Percentiles rank a stretch among this genome's conserved stretches.
phyloP scores from a whole-genome alignment of 2,797 vertebrate genomes.

The Gymnoscopelus microlampas region DNA sequence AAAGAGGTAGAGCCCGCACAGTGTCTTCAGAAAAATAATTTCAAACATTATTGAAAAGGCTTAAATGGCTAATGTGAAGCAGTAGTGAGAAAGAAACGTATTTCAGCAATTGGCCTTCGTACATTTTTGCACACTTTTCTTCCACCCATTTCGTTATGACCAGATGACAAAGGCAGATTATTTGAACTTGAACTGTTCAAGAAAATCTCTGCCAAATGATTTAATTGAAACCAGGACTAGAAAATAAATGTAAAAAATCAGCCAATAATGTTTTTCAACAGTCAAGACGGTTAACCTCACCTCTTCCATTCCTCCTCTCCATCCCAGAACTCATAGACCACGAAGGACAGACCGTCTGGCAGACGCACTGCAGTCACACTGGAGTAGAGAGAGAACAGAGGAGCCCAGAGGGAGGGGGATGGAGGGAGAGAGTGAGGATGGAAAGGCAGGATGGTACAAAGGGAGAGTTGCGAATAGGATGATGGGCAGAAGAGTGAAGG shows the following conservation, averaged over 20 bases:
- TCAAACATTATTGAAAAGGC: too few species aligned
- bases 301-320: conserved; percentile 95
- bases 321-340: conserved; percentile 97
- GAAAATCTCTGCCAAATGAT: too few species aligned
- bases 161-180: too few species aligned
- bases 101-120: conserved; percentile 6
- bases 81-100: conserved; percentile 14
- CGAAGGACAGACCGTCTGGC: conserved; percentile 91
- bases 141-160: too few species aligned
- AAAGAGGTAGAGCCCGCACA: too few species aligned
- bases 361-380: conserved; percentile 92
- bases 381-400: conserved; percentile 3
- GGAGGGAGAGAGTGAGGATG: background rate
- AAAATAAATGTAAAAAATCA: too few species aligned
- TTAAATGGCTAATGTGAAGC: conserved; percentile 13
- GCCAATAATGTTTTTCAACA: too few species aligned
- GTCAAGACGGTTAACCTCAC: conserved; percentile 67
- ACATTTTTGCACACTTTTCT: too few species aligned
- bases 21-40: too few species aligned
- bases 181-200: too few species aligned
- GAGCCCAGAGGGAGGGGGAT: too few species aligned
- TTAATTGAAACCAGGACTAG: too few species aligned
- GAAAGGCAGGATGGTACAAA: background rate
- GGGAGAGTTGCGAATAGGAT: background rate
- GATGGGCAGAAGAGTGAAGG: background rate